Evolutionary conservation across 2,888 invertebrate genomes (phyloP).

Genomic region (Pollenia angustigena): DNA sequence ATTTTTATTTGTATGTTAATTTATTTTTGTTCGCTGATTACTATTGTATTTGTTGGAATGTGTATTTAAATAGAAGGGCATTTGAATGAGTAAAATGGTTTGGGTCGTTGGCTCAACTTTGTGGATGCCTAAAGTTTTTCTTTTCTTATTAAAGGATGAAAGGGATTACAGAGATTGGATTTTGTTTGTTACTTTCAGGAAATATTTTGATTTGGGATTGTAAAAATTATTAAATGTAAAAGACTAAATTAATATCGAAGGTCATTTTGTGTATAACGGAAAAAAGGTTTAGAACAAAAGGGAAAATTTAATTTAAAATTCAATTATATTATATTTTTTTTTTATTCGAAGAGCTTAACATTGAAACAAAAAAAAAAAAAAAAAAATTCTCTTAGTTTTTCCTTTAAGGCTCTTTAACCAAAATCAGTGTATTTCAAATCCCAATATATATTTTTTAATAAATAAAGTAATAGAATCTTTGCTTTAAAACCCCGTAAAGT

Average conservation of each 20-base stretch:
- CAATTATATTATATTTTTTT: no score
- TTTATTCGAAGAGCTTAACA: no score
- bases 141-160: not conserved
- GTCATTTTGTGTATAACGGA: no score
- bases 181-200: not conserved
- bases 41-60: not conserved
- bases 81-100: not conserved
- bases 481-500: no score
- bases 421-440: no score
- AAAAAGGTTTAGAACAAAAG: no score
- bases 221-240: not conserved
- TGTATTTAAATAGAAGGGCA: not conserved
- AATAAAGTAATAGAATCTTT: no score
- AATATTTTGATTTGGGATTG: not conserved
- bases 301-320: no score
- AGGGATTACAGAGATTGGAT: not conserved
- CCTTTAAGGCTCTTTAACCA: no score
- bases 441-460: no score
- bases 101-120: not conserved
- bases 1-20: not conserved
- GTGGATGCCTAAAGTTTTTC: not conserved
- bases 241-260: not conserved
- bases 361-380: no score
- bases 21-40: constrained; percentile 7
- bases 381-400: no score